Percentiles rank a stretch among this genome's conserved stretches.
phyloP scores from a whole-genome alignment of 2,113 vertebrate species.

The Penelope pileata region DNA sequence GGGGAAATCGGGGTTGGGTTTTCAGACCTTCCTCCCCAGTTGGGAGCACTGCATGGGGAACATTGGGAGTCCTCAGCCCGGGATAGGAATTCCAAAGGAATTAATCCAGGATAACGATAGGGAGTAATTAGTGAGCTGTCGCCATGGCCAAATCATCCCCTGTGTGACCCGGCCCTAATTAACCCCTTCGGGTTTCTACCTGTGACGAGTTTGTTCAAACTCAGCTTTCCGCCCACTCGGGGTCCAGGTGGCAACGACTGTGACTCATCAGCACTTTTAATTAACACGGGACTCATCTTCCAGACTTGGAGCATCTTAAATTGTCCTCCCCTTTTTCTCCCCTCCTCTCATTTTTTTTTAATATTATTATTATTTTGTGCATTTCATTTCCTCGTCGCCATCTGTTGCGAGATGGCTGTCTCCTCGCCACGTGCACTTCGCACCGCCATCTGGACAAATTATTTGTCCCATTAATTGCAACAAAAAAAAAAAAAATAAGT shows the following conservation, averaged over 20 bases:
- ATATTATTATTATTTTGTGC: constrained; percentile 1
- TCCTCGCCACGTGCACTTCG: background rate
- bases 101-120: background rate
- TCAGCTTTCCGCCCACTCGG: background rate
- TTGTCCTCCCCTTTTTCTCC: background rate
- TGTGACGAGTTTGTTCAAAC: background rate
- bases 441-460: constrained; percentile 48
- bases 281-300: constrained; percentile 34
- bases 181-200: background rate
- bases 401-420: constrained; percentile 48
- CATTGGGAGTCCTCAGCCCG: background rate
- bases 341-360: background rate
- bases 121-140: background rate
- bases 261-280: constrained; percentile 3
- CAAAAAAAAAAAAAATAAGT: too few relatives aligned
- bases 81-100: background rate
- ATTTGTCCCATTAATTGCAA: constrained; percentile 30
- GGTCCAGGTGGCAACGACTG: background rate
- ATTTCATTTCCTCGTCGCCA: constrained; percentile 44
- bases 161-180: background rate
- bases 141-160: background rate
- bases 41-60: too few relatives aligned
- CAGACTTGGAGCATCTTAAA: background rate
- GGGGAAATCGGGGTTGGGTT: too few relatives aligned
- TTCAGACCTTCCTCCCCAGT: too few relatives aligned